A percentile compares a stretch with the other conserved stretches of the same genome.
Conservation (phyloP, 2,888 invertebrate species). For the Stenchaetothrips biformis region DNA sequence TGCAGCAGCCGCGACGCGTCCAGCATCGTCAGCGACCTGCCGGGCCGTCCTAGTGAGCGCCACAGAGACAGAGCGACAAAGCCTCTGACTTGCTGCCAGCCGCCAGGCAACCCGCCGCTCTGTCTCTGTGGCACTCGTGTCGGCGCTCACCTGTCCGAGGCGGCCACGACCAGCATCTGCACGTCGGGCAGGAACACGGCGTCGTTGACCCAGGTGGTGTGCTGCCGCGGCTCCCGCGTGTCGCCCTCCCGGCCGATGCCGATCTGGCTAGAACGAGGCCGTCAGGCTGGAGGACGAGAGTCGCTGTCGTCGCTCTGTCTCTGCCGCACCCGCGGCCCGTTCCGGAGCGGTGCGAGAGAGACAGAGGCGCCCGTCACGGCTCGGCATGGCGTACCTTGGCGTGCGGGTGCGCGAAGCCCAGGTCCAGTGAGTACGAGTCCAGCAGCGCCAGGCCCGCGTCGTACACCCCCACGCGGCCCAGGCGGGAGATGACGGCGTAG, state of each 20-base stretch:
- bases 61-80: too few species aligned
- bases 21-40: constrained; percentile 16
- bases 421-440: constrained; percentile 34
- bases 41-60: too few species aligned
- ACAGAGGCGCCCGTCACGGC: too few species aligned
- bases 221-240: background rate
- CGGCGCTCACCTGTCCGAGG: constrained; percentile 47
- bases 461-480: constrained; percentile 58
- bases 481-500: constrained; percentile 55
- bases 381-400: background rate
- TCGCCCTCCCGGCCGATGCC: background rate
- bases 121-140: too few species aligned
- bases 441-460: constrained; percentile 51
- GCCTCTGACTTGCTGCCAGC: too few species aligned
- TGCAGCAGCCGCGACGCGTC: constrained; percentile 56
- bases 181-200: constrained; percentile 55
- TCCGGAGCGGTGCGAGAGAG: background rate
- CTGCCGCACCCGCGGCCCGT: background rate
- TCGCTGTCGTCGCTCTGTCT: background rate
- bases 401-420: constrained; percentile 27
- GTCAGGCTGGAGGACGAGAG: background rate
- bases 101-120: too few species aligned
- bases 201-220: constrained; percentile 55
- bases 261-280: background rate
- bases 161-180: constrained; percentile 52